Evolutionary conservation across 1,140 invertebrate species (phyloP).

Genomic region (Brachionus rubens): DNA sequence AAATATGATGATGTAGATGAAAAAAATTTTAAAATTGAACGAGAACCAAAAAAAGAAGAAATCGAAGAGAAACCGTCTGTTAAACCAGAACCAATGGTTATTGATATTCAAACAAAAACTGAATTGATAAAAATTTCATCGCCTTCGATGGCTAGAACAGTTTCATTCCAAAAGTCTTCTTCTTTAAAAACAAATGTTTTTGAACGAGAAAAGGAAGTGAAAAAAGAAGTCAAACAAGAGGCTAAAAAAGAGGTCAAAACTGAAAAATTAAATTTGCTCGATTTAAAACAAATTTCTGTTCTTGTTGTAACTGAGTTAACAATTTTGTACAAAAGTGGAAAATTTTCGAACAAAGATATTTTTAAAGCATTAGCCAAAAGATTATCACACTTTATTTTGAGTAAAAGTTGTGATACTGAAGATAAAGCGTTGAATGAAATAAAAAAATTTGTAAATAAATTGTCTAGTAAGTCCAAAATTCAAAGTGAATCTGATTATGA

Average conservation of each 20-base stretch:
- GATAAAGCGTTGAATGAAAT: constrained; percentile 6
- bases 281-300: constrained; percentile 24
- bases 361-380: constrained; percentile 36
- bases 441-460: constrained; percentile 9
- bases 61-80: not conserved
- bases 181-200: not conserved
- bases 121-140: constrained; percentile 25
- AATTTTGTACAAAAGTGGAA: constrained; percentile 39
- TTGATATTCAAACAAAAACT: not conserved
- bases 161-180: not conserved
- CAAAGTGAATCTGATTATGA: constrained; percentile 21
- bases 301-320: constrained; percentile 19
- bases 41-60: not conserved
- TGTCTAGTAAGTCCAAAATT: not conserved
- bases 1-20: not conserved
- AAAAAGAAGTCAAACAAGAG: too few species aligned
- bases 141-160: not conserved
- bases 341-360: constrained; percentile 30
- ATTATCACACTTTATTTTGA: constrained; percentile 9
- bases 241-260: too few species aligned
- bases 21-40: not conserved
- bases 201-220: not conserved
- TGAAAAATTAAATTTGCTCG: not conserved
- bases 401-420: constrained; percentile 6
- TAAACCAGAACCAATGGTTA: not conserved